These are phyloP conservation scores for Cheilosia vulpina DNA, from an alignment of 2,888 invertebrate species.

Conservation along the genomic window DNA sequence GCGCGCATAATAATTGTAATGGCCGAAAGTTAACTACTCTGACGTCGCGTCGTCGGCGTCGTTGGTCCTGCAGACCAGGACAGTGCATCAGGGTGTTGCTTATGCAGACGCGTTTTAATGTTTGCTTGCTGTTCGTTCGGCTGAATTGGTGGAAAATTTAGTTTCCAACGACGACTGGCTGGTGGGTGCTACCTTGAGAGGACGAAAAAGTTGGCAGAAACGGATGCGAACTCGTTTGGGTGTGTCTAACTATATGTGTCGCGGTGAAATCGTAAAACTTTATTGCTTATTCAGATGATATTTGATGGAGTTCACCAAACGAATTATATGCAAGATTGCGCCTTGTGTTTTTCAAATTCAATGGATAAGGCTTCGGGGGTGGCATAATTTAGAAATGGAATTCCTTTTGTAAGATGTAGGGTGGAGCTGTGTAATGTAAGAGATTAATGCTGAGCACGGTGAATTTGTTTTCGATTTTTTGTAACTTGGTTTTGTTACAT, in stretches of 20 bases:
- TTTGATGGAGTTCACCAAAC: slow-evolving; percentile 33
- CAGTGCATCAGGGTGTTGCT: slow-evolving; percentile 32
- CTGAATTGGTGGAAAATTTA: slow-evolving; percentile 10
- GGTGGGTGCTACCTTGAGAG: slow-evolving; percentile 13
- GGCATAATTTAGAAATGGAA: neutral
- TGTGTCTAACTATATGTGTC: slow-evolving; percentile 31
- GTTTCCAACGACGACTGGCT: neutral
- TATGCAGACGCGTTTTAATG: slow-evolving; percentile 52
- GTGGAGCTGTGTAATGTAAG: neutral
- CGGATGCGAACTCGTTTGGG: slow-evolving; percentile 3
- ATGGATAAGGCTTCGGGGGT: neutral
- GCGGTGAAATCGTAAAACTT: slow-evolving; percentile 58
- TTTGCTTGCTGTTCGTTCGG: slow-evolving; percentile 21
- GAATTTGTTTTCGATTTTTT: neutral
- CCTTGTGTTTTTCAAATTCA: neutral
- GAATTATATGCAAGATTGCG: slow-evolving; percentile 15
- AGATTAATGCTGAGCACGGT: neutral
- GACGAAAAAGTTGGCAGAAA: slow-evolving; percentile 26
- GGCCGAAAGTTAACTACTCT: slow-evolving; percentile 70
- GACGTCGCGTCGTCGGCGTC: slow-evolving; percentile 34
- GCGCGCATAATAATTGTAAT: slow-evolving; percentile 69
- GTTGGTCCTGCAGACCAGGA: neutral
- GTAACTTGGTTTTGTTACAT: too few species aligned
- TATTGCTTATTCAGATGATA: slow-evolving; percentile 52
- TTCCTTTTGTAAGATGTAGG: neutral